phyloP scores from a whole-genome alignment of 2,113 vertebrate species.

The Uria aalge region DNA sequence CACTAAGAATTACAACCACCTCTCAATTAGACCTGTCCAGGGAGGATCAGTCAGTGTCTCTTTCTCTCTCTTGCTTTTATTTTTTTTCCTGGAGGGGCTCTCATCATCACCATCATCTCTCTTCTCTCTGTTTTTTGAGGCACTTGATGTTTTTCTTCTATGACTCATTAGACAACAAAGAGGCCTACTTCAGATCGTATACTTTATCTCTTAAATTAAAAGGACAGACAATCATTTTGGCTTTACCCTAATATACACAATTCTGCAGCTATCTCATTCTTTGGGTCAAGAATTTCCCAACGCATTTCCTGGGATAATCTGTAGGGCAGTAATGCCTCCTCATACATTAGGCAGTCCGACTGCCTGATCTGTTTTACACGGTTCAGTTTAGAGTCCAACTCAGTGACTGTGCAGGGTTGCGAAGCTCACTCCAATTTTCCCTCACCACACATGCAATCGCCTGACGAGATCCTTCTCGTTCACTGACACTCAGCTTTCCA shows the following conservation, averaged over 20 bases:
- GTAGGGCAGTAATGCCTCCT: background rate
- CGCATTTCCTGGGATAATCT: conserved; percentile 18
- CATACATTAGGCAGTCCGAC: background rate
- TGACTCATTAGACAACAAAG: background rate
- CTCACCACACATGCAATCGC: background rate
- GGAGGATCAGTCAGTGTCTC: background rate
- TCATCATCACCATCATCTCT: background rate
- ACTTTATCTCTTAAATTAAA: conserved; percentile 35
- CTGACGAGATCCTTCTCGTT: background rate
- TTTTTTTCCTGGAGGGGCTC: background rate
- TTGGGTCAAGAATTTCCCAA: conserved; percentile 31
- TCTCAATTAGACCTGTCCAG: background rate
- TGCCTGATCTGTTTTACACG: background rate
- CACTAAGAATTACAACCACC: background rate
- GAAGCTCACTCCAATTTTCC: background rate
- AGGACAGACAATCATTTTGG: background rate
- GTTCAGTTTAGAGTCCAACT: background rate
- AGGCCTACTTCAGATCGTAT: background rate
- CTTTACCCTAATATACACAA: conserved; percentile 1
- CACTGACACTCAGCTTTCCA: conserved; percentile 12
- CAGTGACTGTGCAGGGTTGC: background rate
- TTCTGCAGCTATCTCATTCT: conserved; percentile 14
- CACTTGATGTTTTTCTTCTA: background rate
- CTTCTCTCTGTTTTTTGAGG: background rate
- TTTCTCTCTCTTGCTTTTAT: background rate